Base-by-base conservation (phyloP, 2,888 invertebrate species). In the Achlya flavicornis region DNA sequence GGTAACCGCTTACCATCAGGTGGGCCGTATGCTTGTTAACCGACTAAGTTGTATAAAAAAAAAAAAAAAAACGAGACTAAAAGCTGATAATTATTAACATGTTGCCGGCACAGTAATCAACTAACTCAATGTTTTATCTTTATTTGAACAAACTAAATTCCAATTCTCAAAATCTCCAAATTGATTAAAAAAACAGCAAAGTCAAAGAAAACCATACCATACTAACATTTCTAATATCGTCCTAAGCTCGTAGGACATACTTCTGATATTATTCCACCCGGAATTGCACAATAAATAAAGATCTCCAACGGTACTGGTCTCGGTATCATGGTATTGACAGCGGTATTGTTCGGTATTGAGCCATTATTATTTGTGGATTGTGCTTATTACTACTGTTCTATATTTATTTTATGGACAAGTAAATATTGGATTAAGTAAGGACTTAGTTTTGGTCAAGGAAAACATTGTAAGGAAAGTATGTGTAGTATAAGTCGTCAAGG, bases 251-350 rank as follows among this genome's bases (percentile, higher is more conserved):
- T 1, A 53, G 19, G 43, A 60, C 41, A 60, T 26, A 26, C 26
- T 26, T 41, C 60, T 60, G 43, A 38, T 60, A 60, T 43, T 60
- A 53, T 53, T 53, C 53, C 53, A 53, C 60, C 60, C 38, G 35
- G 33, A 41, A 60, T 60, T 41, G 60, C 26, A 26, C 12, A n/a
- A 60, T 41, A 41, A 60, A 53, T 53, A 60, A 60, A 41, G 60
- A 19, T 60, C 60, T 41, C 19, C 41, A 41, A 5, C 12, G 59
- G 35, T 38, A 16, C 60, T 19, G 19, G 26, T 12, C 38, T n/a
- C 19, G 60, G 19, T 14, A 59, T 41, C 41, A 26, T 60, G 60
- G 60, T 16, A 41, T 60, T 60, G 60, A 60, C 58, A 59, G 60
- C 58, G 58, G 41, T 16, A 41, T 41, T 60, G 60, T 60, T 60